These are phyloP conservation scores for Trissolcus brochymenae DNA, from an alignment of 2,888 invertebrate species.

Conservation along the genomic window DNA sequence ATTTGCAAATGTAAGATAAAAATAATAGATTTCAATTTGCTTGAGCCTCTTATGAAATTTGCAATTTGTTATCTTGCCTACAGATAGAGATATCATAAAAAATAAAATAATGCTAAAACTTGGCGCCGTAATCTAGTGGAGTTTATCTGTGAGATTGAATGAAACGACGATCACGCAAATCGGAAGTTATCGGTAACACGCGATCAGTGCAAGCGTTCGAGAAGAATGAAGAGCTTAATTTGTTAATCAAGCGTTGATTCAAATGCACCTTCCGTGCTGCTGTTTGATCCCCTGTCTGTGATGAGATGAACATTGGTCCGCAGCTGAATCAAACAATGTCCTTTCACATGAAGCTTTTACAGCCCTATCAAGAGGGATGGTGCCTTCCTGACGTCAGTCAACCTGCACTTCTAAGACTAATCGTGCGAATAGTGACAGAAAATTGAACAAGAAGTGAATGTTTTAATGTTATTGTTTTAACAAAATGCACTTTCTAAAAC, in stretches of 20 bases:
- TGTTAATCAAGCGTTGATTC: constrained; percentile 75
- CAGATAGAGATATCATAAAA: constrained; percentile 21
- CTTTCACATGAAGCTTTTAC: constrained; percentile 75
- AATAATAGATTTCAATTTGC: too few relatives aligned
- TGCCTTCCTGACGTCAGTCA: constrained; percentile 60
- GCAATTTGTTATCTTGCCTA: too few relatives aligned
- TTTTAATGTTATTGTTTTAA: too few relatives aligned
- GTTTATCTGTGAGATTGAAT: constrained; percentile 43
- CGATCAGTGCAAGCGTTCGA: constrained; percentile 63
- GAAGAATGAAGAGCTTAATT: constrained; percentile 75
- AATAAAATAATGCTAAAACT: background rate
- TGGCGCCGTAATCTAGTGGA: background rate
- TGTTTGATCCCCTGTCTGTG: constrained; percentile 61
- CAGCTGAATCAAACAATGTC: constrained; percentile 76
- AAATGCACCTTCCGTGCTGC: constrained; percentile 72
- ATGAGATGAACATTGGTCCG: constrained; percentile 65
- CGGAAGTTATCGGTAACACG: constrained; percentile 62
- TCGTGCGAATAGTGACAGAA: constrained; percentile 36
- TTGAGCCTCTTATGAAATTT: too few relatives aligned
- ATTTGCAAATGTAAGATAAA: too few relatives aligned
- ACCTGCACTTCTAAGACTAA: constrained; percentile 53
- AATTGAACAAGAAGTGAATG: constrained; percentile 19
- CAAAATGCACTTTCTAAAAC: too few relatives aligned
- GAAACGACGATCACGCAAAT: constrained; percentile 63
- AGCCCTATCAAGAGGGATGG: constrained; percentile 67